These are phyloP conservation scores for Neoitamus cyanurus DNA, from an alignment of 2,888 invertebrate species.

Conservation along the genomic window DNA sequence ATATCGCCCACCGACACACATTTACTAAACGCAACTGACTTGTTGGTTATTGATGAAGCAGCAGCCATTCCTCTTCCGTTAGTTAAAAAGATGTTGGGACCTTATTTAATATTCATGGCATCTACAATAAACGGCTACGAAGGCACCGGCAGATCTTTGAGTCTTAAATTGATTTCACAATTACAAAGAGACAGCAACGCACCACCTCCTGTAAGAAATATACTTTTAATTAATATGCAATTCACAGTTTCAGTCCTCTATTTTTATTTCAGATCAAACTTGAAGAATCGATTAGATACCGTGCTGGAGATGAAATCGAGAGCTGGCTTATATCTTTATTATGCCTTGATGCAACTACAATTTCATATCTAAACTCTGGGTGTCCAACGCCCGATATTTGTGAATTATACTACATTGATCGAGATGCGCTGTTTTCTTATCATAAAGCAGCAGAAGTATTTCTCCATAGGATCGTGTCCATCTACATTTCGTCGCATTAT, in stretches of 20 bases:
- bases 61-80: conserved; percentile 96
- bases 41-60: conserved; percentile 97
- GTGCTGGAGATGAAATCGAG: conserved; percentile 86
- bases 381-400: conserved; percentile 91
- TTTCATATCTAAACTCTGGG: conserved; percentile 75
- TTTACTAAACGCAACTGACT: conserved; percentile 90
- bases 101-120: conserved; percentile 93
- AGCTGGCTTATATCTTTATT: conserved; percentile 90
- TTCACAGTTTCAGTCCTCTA: neutral
- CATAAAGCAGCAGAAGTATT: conserved; percentile 94
- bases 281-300: conserved; percentile 95
- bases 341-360: conserved; percentile 86
- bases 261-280: conserved; percentile 75
- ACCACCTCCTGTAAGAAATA: conserved; percentile 71
- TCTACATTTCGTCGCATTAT: conserved; percentile 98
- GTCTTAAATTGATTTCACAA: conserved; percentile 93
- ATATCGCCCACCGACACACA: conserved; percentile 93
- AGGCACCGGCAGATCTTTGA: conserved; percentile 96
- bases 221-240: neutral
- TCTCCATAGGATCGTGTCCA: conserved; percentile 88
- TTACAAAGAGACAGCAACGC: conserved; percentile 75
- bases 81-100: conserved; percentile 88
- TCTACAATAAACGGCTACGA: conserved; percentile 99
- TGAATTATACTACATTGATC: conserved; percentile 86
- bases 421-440: conserved; percentile 96